Percentiles rank a stretch among this genome's conserved stretches.
Conservation (phyloP, 2,797 vertebrate genomes). For the Gallinago solitaria region DNA sequence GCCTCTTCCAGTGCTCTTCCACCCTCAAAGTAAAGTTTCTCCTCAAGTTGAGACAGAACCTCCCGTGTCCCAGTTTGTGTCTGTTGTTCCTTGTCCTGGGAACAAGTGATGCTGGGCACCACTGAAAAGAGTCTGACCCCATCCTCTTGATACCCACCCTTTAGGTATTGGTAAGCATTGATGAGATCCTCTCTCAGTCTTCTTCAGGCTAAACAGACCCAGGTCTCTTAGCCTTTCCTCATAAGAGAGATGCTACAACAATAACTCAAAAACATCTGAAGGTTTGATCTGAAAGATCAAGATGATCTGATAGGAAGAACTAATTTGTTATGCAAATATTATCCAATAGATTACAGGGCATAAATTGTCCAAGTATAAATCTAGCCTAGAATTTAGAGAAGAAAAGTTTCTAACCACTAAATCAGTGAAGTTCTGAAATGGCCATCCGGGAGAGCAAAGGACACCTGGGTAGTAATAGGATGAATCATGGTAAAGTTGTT, state of each 20-base stretch:
- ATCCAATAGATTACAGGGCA: background rate
- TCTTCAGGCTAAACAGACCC: background rate
- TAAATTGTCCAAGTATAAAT: background rate
- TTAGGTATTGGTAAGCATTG: no score
- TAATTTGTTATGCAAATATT: background rate
- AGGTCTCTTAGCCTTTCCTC: background rate
- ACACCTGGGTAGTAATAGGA: background rate
- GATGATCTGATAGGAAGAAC: background rate
- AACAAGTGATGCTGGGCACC: no score
- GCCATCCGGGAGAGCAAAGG: background rate
- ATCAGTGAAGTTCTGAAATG: background rate
- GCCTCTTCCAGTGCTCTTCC: no score
- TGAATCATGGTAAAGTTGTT: background rate
- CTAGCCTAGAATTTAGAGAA: background rate
- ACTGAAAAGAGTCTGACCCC: no score
- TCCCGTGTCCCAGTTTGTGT: no score
- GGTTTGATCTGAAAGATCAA: background rate
- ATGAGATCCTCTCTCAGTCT: no score
- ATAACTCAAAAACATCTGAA: background rate
- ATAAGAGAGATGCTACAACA: background rate
- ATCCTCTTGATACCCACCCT: no score
- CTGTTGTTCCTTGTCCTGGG: no score
- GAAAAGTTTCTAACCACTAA: background rate
- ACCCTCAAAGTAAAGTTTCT: no score
- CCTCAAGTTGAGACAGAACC: no score